These are phyloP conservation scores for Gnathonemus longibarbis DNA, from an alignment of 2,113 vertebrate genomes.

Conservation along the genomic window DNA sequence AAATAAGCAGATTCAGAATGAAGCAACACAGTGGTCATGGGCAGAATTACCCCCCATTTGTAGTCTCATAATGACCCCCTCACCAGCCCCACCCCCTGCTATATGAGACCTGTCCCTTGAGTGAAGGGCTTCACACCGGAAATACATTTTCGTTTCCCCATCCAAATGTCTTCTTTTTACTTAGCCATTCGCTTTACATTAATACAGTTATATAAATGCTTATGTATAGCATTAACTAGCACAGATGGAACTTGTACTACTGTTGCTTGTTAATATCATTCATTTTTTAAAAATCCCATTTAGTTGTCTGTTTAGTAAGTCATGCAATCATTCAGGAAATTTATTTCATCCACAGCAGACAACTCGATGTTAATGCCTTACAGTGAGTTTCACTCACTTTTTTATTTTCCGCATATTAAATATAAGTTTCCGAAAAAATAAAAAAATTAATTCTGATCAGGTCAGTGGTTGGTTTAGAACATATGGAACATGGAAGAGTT, in stretches of 20 bases:
- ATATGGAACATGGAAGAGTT: not conserved
- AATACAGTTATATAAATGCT: not conserved
- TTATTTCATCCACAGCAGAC: not conserved
- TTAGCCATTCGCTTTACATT: not conserved
- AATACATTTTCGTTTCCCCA: not conserved
- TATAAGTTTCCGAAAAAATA: not conserved
- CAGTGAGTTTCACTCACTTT: not conserved
- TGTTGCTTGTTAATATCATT: not conserved
- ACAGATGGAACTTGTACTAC: not conserved
- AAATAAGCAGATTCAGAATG: not conserved
- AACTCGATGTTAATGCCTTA: not conserved
- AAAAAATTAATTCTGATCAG: not conserved
- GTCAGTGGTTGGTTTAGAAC: not conserved
- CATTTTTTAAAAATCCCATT: not conserved
- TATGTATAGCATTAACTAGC: not conserved
- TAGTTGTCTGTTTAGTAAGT: not conserved
- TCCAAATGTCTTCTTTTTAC: not conserved
- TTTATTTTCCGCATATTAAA: not conserved
- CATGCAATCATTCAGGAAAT: not conserved
- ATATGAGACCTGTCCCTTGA: not conserved
- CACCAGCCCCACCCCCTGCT: not conserved
- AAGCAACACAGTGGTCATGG: not conserved
- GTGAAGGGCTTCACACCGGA: not conserved
- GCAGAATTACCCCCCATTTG: not conserved
- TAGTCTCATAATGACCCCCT: not conserved